Evolutionary conservation across 2,113 vertebrate species (phyloP), one percentile per base, ranked within the genome.

Genomic region (Dicerorhinus sumatrensis): DNA sequence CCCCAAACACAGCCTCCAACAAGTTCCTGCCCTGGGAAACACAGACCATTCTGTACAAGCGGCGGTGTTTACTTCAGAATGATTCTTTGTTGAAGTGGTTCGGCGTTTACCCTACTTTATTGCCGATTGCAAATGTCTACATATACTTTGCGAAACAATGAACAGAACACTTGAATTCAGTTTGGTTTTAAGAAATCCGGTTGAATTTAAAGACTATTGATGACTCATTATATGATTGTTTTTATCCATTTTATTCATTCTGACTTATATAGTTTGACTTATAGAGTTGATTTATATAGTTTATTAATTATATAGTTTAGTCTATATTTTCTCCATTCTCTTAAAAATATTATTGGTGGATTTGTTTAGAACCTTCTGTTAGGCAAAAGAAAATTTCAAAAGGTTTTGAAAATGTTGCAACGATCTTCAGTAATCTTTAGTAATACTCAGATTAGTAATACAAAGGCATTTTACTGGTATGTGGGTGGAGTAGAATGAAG

Each of bases 1-100:
- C 91, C 91, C 92, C 60, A 97, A 98, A 97, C 91, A 96, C 58
- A 97, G 89, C 46, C 70, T 97, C 89, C 95, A 88, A 97, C 56
- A 97, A 97, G 29, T 90, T 93, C 31, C 80, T 72, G 60, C 87
- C 75, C 18, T 72, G 94, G 21, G 70, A 97, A 98, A 94, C 0
- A 80, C 13, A 94, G 92, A 89, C 60, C 46, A 12, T 58, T 95
- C 70, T 85, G 76, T 82, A 56, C 46, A 70, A 89, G 84, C 36
- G n/a, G 25, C 54, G 79, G 33, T 86, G 39, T 87, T 96, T 91
- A 83, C 69, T 63, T 94, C 51, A 96, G 10, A 73, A 42, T 77
- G 58, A 72, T 79, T 76, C 48, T 80, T 94, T 86, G 12, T 21
- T 96, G 51, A 93, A 67, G 10, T 73, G 36, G 20, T 56, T 95